A percentile compares a stretch with the other conserved stretches of the same genome.
Evolutionary conservation across 35 echinoderm and acorn worm genomes (phyloP).

Genomic region (Chiridota heheva): DNA sequence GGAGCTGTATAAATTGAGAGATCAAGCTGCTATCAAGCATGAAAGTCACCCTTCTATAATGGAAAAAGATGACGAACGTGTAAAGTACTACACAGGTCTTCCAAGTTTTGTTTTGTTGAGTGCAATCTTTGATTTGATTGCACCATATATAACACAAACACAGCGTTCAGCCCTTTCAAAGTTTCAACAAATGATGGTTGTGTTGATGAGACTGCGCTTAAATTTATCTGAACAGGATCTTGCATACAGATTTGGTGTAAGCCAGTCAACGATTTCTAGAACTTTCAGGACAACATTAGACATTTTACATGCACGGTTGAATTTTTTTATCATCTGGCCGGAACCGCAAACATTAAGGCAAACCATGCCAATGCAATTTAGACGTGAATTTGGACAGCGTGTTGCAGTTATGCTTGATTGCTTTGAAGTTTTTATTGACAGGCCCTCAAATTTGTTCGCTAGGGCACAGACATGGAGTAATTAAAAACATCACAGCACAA

Average conservation of each 20-base stretch:
- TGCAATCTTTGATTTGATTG: slow-evolving; percentile 10
- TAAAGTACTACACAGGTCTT: slow-evolving; percentile 14
- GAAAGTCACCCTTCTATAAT: not conserved
- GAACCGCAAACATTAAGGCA: slow-evolving; percentile 19
- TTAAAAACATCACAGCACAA: slow-evolving; percentile 70
- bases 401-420: slow-evolving; percentile 61
- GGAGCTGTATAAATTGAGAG: not conserved
- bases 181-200: slow-evolving; percentile 41
- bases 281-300: slow-evolving; percentile 33
- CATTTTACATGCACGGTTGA: slow-evolving; percentile 8
- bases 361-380: slow-evolving; percentile 53
- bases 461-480: slow-evolving; percentile 46
- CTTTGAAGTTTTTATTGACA: slow-evolving; percentile 57
- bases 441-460: slow-evolving; percentile 49
- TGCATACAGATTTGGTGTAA: slow-evolving; percentile 47
- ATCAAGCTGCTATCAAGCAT: not conserved
- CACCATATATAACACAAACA: slow-evolving; percentile 9
- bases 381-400: slow-evolving; percentile 28
- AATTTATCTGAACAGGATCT: slow-evolving; percentile 32
- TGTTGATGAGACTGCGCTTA: slow-evolving; percentile 42
- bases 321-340: slow-evolving; percentile 53
- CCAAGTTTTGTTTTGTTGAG: not conserved
- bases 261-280: slow-evolving; percentile 39
- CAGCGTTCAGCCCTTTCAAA: slow-evolving; percentile 11
- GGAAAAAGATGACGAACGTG: not conserved